Base-by-base conservation (phyloP, 2,797 vertebrate species). In the Perodicticus potto region DNA sequence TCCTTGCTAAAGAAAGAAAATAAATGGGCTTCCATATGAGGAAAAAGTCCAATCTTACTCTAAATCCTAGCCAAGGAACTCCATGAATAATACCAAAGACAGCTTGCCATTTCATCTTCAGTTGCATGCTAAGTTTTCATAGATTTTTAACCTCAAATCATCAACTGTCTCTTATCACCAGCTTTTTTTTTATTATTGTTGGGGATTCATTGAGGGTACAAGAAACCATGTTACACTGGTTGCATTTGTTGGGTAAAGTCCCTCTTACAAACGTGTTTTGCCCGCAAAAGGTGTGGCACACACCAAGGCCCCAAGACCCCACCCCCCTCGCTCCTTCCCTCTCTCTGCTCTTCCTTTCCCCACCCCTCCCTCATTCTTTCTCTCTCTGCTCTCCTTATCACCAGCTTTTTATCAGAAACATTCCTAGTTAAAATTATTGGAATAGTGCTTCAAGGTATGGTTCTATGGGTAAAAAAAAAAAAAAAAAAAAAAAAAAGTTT, bases 71-170 rank as follows among this genome's bases (percentile, higher is more conserved):
- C 70, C 29, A 95, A 80, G 94, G 91, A 92, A 81, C 34, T 34
- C n/a, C 67, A 86, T 96, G 63, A 89, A 91, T 0, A 95, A 89
- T 40, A 10, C 59, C 76, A 82, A 86, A 84, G 25, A 94, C 94
- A 97, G 84, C 93, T 97, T 95, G n/a, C 78, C 45, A 91, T 94
- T 97, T 97, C 91, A 90, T 29, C 59, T 98, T 97, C 77, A 96
- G 73, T 73, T 84, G 65, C 17, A 89, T 94, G 94, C 92, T 74
- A 92, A 93, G 87, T 95, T 97, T 87, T 95, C 81, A 72, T 57
- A 49, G 83, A 95, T 96, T 97, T 96, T 97, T 96, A 89, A 25
- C 93, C 88, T 61, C 94, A 97, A 95, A 97, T 80, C 32, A 92
- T 69, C 32, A 96, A 91, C 55, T 93, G 10, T 87, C 86, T 94